Evolutionary conservation across 2,888 invertebrate species (phyloP), one percentile per base, ranked within the genome.

Genomic region (Apamea anceps): DNA sequence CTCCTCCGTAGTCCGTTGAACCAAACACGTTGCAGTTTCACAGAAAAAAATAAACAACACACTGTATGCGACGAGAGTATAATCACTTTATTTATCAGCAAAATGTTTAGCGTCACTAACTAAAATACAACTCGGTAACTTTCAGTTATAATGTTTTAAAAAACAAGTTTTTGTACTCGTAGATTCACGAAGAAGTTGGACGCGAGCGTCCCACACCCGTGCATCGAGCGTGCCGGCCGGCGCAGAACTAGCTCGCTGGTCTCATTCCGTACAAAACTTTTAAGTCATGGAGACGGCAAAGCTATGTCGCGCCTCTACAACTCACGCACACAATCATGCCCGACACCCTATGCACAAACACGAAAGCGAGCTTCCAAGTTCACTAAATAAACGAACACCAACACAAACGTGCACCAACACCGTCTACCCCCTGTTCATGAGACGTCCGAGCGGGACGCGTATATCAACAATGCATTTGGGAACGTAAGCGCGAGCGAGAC

Each of bases 221-320:
- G 94, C 94, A 92, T 92, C 92, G 86, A 89, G 92, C 93, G 93
- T 94, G 96, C 96, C 96, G 95, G 95, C 95, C 96, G 96, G 96
- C 96, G 95, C 95, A 94, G 93, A 95, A 96, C 97, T 97, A 94
- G 94, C 96, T 93, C 93, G 93, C 92, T 92, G 94, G 92, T 94
- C 94, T 93, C 95, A 95, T 96, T 95, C 93, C 94, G 93, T 93
- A 95, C 96, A 95, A 96, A 97, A 96, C 96, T 96, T 97, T 97
- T 96, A 96, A 97, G 96, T 96, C 96, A 96, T 95, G 95, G 97
- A 96, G 96, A 96, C 96, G 96, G 97, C 96, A 96, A 96, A 96
- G 97, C 97, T 96, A 96, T 96, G 96, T 96, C 96, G 96, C 96
- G 96, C 96, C 96, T 96, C 96, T 96, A 96, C 96, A 95, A 96